Conservation (phyloP, 2,797 vertebrate species). For the Coilia nasus region DNA sequence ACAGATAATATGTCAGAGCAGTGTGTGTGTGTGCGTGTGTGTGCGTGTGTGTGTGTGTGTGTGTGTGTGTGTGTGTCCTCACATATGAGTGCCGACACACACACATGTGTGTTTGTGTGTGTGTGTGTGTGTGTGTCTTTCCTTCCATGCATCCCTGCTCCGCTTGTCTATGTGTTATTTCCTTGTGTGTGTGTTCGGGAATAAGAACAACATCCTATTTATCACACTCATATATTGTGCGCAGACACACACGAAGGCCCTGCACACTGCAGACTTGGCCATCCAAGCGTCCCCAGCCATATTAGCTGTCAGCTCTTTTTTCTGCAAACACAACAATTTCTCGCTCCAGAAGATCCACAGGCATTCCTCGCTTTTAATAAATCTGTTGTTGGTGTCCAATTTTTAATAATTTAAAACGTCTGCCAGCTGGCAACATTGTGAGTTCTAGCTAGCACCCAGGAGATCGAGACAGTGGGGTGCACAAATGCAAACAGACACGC, state of each 20-base stretch:
- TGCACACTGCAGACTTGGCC: background rate
- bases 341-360: conserved; percentile 5
- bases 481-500: background rate
- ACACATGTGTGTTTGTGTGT: background rate
- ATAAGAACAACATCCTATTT: conserved; percentile 9
- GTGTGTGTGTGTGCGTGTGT: too few species aligned
- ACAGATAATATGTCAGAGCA: too few species aligned
- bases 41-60: too few species aligned
- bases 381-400: conserved; percentile 22
- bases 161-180: conserved; percentile 14
- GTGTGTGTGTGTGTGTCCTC: too few species aligned
- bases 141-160: background rate
- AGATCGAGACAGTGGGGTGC: background rate
- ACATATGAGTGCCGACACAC: too few species aligned
- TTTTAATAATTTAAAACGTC: conserved; percentile 32
- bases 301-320: conserved; percentile 18
- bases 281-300: conserved; percentile 14
- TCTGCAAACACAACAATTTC: conserved; percentile 31
- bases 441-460: background rate
- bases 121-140: conserved; percentile 17
- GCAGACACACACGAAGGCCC: background rate
- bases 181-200: background rate
- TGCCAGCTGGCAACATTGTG: conserved; percentile 13
- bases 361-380: conserved; percentile 2
- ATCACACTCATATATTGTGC: background rate